These are phyloP conservation scores for Sinopyrophorus schimmeli DNA, from an alignment of 2,888 invertebrate genomes.

Conservation along the genomic window DNA sequence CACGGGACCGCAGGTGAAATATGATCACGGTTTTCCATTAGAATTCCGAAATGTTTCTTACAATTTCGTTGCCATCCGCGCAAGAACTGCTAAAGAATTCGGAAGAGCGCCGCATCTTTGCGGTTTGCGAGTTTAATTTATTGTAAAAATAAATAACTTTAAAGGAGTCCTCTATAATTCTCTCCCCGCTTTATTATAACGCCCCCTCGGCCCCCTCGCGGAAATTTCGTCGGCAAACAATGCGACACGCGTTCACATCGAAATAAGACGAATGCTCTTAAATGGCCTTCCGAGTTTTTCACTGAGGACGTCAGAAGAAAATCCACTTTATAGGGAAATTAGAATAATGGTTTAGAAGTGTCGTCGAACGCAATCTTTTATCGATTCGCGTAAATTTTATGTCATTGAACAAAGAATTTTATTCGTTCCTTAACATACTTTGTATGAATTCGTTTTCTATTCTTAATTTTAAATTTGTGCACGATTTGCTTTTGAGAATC, in stretches of 20 bases:
- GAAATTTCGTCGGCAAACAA: too few relatives aligned
- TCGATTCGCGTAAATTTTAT: constrained; percentile 31
- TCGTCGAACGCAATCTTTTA: constrained; percentile 36
- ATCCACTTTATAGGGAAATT: constrained; percentile 31
- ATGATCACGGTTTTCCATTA: constrained; percentile 51
- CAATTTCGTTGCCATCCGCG: constrained; percentile 41
- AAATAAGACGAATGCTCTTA: too few relatives aligned
- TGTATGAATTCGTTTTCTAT: too few relatives aligned
- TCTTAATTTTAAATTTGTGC: too few relatives aligned
- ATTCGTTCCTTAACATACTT: too few relatives aligned
- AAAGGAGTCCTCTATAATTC: constrained; percentile 9
- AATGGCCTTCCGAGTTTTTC: constrained; percentile 22
- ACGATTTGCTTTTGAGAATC: too few relatives aligned
- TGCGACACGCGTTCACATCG: too few relatives aligned
- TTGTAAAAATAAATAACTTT: constrained; percentile 16
- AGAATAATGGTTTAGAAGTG: constrained; percentile 34
- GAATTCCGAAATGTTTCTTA: constrained; percentile 47
- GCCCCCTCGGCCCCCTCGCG: too few relatives aligned
- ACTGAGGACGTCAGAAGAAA: constrained; percentile 26
- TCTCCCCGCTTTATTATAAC: too few relatives aligned
- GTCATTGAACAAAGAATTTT: constrained; percentile 23
- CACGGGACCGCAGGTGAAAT: constrained; percentile 49
- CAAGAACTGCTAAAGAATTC: constrained; percentile 38
- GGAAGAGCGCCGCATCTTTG: constrained; percentile 25
- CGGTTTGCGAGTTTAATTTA: constrained; percentile 8